phyloP scores from a whole-genome alignment of 2,797 vertebrate species.

The Macropodus opercularis region DNA sequence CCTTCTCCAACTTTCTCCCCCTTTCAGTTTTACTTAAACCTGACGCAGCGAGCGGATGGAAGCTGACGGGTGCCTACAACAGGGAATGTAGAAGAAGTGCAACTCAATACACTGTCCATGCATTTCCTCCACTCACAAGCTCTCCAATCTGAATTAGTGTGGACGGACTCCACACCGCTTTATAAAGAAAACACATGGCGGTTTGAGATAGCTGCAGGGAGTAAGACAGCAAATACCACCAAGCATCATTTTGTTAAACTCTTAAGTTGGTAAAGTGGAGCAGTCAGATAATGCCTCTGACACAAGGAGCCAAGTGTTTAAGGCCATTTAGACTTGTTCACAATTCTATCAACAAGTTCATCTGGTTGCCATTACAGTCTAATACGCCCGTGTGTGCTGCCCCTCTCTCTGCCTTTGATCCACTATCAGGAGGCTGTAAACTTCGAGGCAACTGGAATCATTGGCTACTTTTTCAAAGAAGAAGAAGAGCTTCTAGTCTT shows the following conservation, averaged over 20 bases:
- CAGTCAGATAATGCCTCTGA: slow-evolving; percentile 45
- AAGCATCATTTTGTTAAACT: slow-evolving; percentile 38
- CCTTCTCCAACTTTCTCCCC: slow-evolving; percentile 27
- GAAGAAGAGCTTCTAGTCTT: slow-evolving; percentile 38
- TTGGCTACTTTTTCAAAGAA: slow-evolving; percentile 46
- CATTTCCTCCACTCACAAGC: slow-evolving; percentile 37
- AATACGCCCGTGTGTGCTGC: slow-evolving; percentile 47
- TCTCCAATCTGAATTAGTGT: slow-evolving; percentile 31
- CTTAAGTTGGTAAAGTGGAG: slow-evolving; percentile 32
- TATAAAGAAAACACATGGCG: slow-evolving; percentile 40
- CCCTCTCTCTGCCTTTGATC: slow-evolving; percentile 50
- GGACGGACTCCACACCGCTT: slow-evolving; percentile 31
- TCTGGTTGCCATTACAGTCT: slow-evolving; percentile 58
- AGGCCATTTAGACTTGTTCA: slow-evolving; percentile 50
- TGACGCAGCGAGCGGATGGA: slow-evolving; percentile 43
- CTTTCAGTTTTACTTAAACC: slow-evolving; percentile 34
- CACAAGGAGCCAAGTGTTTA: slow-evolving; percentile 34
- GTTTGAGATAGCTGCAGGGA: slow-evolving; percentile 28
- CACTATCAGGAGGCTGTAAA: slow-evolving; percentile 53
- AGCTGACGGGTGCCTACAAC: slow-evolving; percentile 51
- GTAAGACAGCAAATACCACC: slow-evolving; percentile 25
- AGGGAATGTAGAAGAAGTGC: slow-evolving; percentile 40
- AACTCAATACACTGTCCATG: slow-evolving; percentile 41
- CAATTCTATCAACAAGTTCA: slow-evolving; percentile 58
- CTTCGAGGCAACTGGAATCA: slow-evolving; percentile 58